These are phyloP conservation scores for Probaryconus sp. DNA, from an alignment of 1,140 invertebrate species.

Conservation along the genomic window DNA sequence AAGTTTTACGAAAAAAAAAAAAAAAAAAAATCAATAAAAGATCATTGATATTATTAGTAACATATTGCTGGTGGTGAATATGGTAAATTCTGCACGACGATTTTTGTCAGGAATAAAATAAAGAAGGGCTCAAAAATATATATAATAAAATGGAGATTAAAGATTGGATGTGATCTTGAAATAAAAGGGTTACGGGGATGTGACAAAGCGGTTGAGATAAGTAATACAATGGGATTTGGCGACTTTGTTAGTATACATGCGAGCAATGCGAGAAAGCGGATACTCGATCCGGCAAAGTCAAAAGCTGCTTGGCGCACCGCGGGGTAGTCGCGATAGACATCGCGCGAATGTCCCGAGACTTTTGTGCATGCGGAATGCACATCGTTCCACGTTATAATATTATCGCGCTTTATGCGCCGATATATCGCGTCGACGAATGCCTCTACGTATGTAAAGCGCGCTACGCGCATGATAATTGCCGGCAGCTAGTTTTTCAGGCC, in stretches of 20 bases:
- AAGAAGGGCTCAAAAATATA: neutral
- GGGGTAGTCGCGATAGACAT: slow-evolving; percentile 43
- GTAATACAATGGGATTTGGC: slow-evolving; percentile 45
- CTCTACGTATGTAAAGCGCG: slow-evolving; percentile 44
- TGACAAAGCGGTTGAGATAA: slow-evolving; percentile 27
- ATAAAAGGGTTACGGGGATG: slow-evolving; percentile 28
- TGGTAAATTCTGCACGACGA: too few relatives aligned
- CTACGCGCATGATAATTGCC: slow-evolving; percentile 58
- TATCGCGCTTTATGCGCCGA: slow-evolving; percentile 54
- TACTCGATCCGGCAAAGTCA: slow-evolving; percentile 29
- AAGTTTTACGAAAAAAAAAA: too few relatives aligned
- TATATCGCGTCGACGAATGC: slow-evolving; percentile 50
- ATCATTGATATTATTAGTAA: too few relatives aligned
- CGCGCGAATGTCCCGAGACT: slow-evolving; percentile 41
- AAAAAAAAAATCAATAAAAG: too few relatives aligned
- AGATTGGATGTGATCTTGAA: slow-evolving; percentile 28
- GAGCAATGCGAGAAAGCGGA: slow-evolving; percentile 29
- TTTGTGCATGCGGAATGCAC: slow-evolving; percentile 48
- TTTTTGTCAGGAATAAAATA: too few relatives aligned
- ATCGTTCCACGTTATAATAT: slow-evolving; percentile 48
- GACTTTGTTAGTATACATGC: slow-evolving; percentile 35
- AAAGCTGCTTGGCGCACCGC: slow-evolving; percentile 34
- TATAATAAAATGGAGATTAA: slow-evolving; percentile 5
- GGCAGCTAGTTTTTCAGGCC: slow-evolving; percentile 51
- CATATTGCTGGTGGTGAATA: too few relatives aligned